phyloP scores from a whole-genome alignment of 2,888 invertebrate species.

The Arenicola marina region DNA sequence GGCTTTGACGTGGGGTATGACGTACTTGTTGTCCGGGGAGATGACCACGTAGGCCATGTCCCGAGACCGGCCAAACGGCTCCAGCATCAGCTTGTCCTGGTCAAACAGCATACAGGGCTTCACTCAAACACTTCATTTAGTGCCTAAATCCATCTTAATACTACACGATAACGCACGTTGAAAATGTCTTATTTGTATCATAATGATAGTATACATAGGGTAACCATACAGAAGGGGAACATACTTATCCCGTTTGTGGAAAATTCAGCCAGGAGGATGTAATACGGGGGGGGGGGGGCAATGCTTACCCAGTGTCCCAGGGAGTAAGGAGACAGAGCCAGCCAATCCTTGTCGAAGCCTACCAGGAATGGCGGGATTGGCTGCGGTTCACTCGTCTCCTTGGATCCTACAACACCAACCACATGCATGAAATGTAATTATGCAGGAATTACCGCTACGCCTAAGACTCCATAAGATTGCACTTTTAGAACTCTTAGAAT shows the following conservation, averaged over 20 bases:
- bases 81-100: slow-evolving; percentile 86
- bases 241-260: no score
- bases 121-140: no score
- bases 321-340: slow-evolving; percentile 91
- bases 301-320: slow-evolving; percentile 83
- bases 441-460: background rate
- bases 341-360: slow-evolving; percentile 93
- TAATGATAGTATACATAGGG: no score
- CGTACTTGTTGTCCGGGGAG: slow-evolving; percentile 86
- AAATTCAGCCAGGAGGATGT: no score
- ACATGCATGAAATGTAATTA: background rate
- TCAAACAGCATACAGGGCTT: slow-evolving; percentile 1
- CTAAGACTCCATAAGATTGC: no score
- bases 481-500: no score
- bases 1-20: slow-evolving; percentile 76
- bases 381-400: slow-evolving; percentile 95
- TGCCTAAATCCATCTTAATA: no score
- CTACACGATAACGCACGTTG: no score
- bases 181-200: no score
- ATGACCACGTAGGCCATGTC: slow-evolving; percentile 95
- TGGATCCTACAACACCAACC: slow-evolving; percentile 68
- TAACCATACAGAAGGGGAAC: no score
- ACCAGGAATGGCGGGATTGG: slow-evolving; percentile 93
- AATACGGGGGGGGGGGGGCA: no score
- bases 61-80: slow-evolving; percentile 92